Base-by-base conservation (phyloP, 2,797 vertebrate genomes). In the Gastrophryne carolinensis region DNA sequence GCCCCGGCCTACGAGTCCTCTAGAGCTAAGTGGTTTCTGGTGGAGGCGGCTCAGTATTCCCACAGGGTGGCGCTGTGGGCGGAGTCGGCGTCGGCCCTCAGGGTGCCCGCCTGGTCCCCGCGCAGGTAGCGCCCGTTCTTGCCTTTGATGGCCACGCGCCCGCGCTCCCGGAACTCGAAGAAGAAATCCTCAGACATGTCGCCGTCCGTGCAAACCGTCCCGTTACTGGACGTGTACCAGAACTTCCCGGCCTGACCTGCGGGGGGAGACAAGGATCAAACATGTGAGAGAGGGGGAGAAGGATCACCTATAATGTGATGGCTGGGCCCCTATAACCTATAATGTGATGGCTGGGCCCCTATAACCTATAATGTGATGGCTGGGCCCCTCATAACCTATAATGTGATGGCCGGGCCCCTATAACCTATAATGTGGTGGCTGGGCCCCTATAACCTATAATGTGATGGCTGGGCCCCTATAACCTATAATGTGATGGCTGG, bases 131-230 rank as follows among this genome's bases (percentile, higher is more conserved):
- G 92, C 60, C 94, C 93, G 0, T 91, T 94, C 80, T 92, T 94
- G 30, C 86, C 88, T 23, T 94, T 93, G 86, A 99, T 96, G 81
- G 92, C 97, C 23, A 98, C 87, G 0, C 93, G 95, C 0, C 95
- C 92, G 0, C 90, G 93, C 79, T 95, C 95, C 17, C 90, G 86
- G 63, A 99, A 94, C 88, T 98, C 96, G 0, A 98, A 85, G 75
- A 90, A 85, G 84, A 98, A 98, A 79, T 97, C 95, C 85, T 99
- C 96, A 0, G 95, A 91, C 54, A 84, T 86, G 27, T 96, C 95
- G 0, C 97, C 96, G 0, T 98, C 97, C 0, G 94, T 92, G 79
- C 94, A 93, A 79, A 98, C 94, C 4, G 94, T 87, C 4, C 95
- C 94, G 0, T 88, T 89, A 81, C 90, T 93, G 81, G 94, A 93